A percentile compares a stretch with the other conserved stretches of the same genome.
These are phyloP conservation scores for pig (Sus scrofa) DNA, from an alignment of 2,113 vertebrate species.

Conservation along the genomic window T2T-Sscrofa CM000824.6:192562501-192563000, in stretches of 20 bases:
- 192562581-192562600: neutral
- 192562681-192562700: neutral
- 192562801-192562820: neutral
- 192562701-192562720: neutral
- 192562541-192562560: neutral
- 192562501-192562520: neutral
- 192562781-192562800: neutral
- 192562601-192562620: neutral
- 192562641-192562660: neutral
- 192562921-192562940: neutral
- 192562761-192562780: neutral
- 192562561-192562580: neutral
- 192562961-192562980: neutral
- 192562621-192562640: neutral
- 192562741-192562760: neutral
- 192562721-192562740: neutral
- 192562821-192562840: neutral
- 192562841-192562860: neutral
- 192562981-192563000: neutral
- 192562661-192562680: neutral
- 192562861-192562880: neutral
- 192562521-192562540: neutral
- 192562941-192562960: neutral
- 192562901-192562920: neutral
- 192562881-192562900: neutral